Conservation (phyloP, 2,797 vertebrate genomes). For the Molossus molossus region DNA sequence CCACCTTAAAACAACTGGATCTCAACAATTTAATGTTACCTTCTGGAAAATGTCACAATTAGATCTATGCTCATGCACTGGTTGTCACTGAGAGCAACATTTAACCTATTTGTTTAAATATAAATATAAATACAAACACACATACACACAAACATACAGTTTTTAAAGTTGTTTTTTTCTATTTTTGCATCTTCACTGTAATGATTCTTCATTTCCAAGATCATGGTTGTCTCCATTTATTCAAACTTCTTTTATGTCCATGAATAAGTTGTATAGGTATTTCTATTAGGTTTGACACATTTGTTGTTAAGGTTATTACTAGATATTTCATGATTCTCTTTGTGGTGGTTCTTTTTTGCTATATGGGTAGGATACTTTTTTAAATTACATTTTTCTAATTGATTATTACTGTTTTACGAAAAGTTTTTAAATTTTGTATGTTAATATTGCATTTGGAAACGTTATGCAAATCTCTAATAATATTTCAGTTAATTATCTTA, state of each 20-base stretch:
- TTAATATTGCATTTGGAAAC: conserved; percentile 25
- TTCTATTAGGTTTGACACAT: conserved; percentile 26
- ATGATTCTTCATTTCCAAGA: conserved; percentile 3
- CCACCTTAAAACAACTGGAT: background rate
- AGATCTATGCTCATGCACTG: background rate
- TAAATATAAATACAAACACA: background rate
- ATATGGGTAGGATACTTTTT: background rate
- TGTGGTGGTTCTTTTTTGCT: background rate
- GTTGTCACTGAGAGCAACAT: background rate
- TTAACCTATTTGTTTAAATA: background rate
- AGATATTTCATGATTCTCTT: background rate
- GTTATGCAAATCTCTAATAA: background rate
- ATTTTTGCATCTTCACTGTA: background rate
- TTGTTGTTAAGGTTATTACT: conserved; percentile 31
- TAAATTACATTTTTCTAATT: background rate
- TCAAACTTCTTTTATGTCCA: background rate
- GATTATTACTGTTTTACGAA: background rate
- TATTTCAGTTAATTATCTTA: conserved; percentile 15
- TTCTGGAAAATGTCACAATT: background rate
- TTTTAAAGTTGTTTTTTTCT: background rate
- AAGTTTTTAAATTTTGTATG: conserved; percentile 14
- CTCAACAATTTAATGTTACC: background rate
- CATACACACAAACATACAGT: background rate
- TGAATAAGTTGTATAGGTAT: background rate
- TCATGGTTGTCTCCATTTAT: background rate